Evolutionary conservation across 2,888 invertebrate genomes (phyloP).

Genomic region (Drosophila peninsularis): DNA sequence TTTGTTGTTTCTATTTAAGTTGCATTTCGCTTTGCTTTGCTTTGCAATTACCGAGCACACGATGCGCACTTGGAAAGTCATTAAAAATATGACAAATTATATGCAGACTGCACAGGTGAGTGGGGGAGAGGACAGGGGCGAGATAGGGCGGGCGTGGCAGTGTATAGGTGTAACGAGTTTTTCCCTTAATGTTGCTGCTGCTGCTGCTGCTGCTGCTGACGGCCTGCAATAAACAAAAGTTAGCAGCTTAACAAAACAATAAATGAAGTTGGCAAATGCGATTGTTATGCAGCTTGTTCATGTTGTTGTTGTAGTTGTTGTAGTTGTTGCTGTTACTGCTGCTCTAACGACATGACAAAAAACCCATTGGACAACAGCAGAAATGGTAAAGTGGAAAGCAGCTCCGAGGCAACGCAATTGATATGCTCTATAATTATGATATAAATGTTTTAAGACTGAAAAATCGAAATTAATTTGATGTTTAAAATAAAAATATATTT

Average conservation of each 20-base stretch:
- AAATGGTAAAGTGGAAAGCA: constrained; percentile 7
- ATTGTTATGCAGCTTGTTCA: constrained; percentile 62
- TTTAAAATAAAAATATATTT: too few species aligned
- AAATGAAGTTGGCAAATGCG: constrained; percentile 80
- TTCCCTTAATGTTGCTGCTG: constrained; percentile 30
- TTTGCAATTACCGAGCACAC: constrained; percentile 57
- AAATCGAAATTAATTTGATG: background rate
- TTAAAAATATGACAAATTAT: constrained; percentile 79
- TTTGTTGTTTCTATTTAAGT: constrained; percentile 33
- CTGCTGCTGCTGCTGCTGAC: constrained; percentile 44
- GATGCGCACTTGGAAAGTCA: constrained; percentile 71
- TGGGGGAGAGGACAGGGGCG: background rate
- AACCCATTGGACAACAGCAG: constrained; percentile 34
- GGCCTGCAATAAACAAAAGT: constrained; percentile 76
- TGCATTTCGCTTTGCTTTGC: constrained; percentile 41
- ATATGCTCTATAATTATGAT: constrained; percentile 25
- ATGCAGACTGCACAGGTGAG: constrained; percentile 38
- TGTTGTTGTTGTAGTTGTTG: constrained; percentile 10
- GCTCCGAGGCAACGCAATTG: constrained; percentile 16
- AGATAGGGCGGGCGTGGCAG: background rate
- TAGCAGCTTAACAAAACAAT: constrained; percentile 80
- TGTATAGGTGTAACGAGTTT: constrained; percentile 35
- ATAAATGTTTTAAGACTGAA: background rate
- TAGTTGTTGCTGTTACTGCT: constrained; percentile 1
- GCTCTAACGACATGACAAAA: constrained; percentile 39